phyloP scores from a whole-genome alignment of 2,888 invertebrate genomes.

The Maniola hyperantus region DNA sequence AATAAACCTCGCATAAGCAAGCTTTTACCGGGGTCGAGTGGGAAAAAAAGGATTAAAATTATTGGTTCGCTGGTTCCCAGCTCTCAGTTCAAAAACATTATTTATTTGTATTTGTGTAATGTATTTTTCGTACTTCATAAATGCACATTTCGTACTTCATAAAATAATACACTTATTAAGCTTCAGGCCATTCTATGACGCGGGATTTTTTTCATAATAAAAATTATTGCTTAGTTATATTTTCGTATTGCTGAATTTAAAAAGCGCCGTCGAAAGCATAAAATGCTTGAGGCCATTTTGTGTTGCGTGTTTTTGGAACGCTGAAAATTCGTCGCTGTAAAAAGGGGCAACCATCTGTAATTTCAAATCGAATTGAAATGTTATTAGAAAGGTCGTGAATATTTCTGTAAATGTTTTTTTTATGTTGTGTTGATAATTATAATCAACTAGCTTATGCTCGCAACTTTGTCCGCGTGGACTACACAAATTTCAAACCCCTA shows the following conservation, averaged over 20 bases:
- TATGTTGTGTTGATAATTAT: no score
- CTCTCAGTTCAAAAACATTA: neutral
- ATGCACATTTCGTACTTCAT: no score
- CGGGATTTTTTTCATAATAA: neutral
- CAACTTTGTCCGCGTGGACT: no score
- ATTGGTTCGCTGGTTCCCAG: neutral
- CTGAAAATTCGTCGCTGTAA: neutral
- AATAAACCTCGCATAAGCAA: neutral
- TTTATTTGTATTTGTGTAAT: slow-evolving; percentile 1
- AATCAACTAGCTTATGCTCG: no score
- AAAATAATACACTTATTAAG: no score
- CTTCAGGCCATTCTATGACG: neutral
- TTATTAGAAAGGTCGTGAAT: neutral
- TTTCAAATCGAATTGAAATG: neutral
- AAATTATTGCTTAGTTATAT: neutral
- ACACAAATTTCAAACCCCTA: no score
- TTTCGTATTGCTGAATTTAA: neutral
- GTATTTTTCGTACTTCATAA: no score
- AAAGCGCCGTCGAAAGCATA: neutral
- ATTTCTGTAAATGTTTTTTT: neutral
- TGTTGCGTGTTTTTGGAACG: neutral
- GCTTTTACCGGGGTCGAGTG: neutral
- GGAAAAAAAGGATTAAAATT: slow-evolving; percentile 1
- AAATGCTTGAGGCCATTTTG: neutral
- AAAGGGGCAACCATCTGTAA: neutral